Base-by-base conservation (phyloP, 2,888 invertebrate species). In the Ernsta delagoae region DNA sequence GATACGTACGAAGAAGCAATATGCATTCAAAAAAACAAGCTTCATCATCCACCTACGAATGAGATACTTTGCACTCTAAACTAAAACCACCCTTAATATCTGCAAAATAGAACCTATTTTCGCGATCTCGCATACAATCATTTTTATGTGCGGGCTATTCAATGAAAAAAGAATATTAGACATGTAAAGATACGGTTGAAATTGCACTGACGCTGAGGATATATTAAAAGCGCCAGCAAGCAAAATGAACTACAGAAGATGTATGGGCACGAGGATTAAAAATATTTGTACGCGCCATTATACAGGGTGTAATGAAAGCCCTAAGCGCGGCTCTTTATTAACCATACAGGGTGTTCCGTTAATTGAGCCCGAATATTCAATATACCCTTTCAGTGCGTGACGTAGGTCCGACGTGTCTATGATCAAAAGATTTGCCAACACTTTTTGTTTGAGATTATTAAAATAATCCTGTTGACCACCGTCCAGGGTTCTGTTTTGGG, bases 221-320 rank as follows among this genome's bases (percentile, higher is more conserved):
- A 80, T 82, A 86, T 85, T 85, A 86, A 86, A 84, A 85, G 81
- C 83, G 81, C 82, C 78, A 88, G 83, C 85, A 87, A 82, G 84
- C 88, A 86, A 91, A 91, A 92, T 92, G 92, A 92, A 91, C 90
- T 89, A 83, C 88, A 86, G 86, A 92, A 92, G 92, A 92, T 91
- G 91, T 92, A 92, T 92, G 92, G 86, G 88, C 87, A 83, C 81
- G 82, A 83, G 92, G 92, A 92, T 92, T 92, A 92, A 92, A 92
- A 92, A 92, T 92, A 92, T 92, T 92, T 92, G 92, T 90, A 88
- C 90, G 92, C 83, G 83, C 92, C 92, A 92, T 92, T 92, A 92
- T 92, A 90, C 90, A 89, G 82, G 82, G 83, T 88, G 92, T 91
- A 92, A 92, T 92, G 92, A 91, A 92, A 91, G 80, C 84, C 79